Evolutionary conservation across 2,797 vertebrate species (phyloP), one percentile per base, ranked within the genome.

Genomic region (Morus bassanus): DNA sequence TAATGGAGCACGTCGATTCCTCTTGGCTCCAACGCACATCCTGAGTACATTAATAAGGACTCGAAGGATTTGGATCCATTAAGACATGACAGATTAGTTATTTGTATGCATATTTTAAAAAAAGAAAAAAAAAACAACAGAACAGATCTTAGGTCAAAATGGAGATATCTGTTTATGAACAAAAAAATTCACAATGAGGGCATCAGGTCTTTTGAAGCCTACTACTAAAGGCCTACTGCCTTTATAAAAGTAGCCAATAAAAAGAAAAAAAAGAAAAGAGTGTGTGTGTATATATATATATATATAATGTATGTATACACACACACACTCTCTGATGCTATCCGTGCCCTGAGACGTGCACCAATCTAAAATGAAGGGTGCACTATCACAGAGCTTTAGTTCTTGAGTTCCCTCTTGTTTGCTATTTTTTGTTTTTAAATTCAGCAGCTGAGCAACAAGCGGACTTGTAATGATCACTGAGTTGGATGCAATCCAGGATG

Each of bases 291-390:
- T 30, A 17, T 21, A 69, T 18, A 28, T n/a, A n/a, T 13, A 53
- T 5, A 70, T 21, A 15, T n/a, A 31, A 28, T 6, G 11, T 41
- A 51, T 13, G 19, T 30, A 37, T n/a, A 39, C 33, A 24, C 24
- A 39, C 23, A 45, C 5, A 15, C 13, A 48, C 57, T 50, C 3
- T 25, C 45, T 39, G 53, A 46, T 39, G 59, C 24, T 30, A 8
- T 30, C 51, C 2, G 2, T 45, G 59, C 45, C 53, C 45, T 3
- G 18, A 54, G 41, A 50, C 5, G 4, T 53, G 59, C n/a, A 43
- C 39, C 13, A 5, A 5, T 21, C 27, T 22, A 33, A 67, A 70
- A 31, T 0, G 5, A 64, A 53, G 35, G 0, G 1, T 13, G n/a
- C 9, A 1, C 35, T 10, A 18, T 9, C 64, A 21, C 19, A 10